Conservation (phyloP, 2,888 invertebrate genomes). For the Hypsopygia costalis region DNA sequence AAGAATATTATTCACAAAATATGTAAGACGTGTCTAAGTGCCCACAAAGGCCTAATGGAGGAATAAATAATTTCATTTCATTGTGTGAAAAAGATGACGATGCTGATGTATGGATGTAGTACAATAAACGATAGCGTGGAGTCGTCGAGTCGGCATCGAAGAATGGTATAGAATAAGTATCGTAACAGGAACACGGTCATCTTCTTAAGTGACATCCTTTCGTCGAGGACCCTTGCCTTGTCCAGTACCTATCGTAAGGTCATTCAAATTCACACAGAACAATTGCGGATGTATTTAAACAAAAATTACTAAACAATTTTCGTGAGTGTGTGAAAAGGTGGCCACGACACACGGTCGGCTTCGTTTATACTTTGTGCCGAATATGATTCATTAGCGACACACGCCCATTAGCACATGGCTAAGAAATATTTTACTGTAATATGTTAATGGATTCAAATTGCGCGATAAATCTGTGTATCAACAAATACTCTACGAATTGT, state of each 20-base stretch:
- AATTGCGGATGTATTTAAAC: conserved; percentile 25
- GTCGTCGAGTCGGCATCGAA: conserved; percentile 5
- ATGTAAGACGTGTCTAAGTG: too few species aligned
- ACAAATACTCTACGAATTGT: too few species aligned
- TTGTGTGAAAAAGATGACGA: too few species aligned
- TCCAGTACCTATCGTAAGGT: conserved; percentile 14
- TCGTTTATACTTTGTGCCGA: conserved; percentile 42
- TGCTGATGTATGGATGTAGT: too few species aligned
- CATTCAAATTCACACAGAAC: conserved; percentile 20
- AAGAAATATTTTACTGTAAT: conserved; percentile 40
- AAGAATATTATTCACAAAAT: too few species aligned
- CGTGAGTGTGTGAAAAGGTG: conserved; percentile 49
- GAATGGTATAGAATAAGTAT: conserved; percentile 21
- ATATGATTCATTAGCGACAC: conserved; percentile 55
- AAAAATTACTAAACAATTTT: conserved; percentile 43
- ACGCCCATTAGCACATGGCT: conserved; percentile 50
- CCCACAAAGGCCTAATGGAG: too few species aligned
- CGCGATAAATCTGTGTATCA: background rate
- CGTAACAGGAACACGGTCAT: conserved; percentile 38
- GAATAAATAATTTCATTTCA: too few species aligned
- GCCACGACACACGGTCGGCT: conserved; percentile 20
- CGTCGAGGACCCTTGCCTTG: conserved; percentile 13
- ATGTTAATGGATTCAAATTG: conserved; percentile 32
- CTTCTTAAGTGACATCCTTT: conserved; percentile 29
- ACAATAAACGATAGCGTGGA: background rate